These are phyloP conservation scores for Drosophila carrolli DNA, from an alignment of 1,140 invertebrate species.

Conservation along the genomic window DNA sequence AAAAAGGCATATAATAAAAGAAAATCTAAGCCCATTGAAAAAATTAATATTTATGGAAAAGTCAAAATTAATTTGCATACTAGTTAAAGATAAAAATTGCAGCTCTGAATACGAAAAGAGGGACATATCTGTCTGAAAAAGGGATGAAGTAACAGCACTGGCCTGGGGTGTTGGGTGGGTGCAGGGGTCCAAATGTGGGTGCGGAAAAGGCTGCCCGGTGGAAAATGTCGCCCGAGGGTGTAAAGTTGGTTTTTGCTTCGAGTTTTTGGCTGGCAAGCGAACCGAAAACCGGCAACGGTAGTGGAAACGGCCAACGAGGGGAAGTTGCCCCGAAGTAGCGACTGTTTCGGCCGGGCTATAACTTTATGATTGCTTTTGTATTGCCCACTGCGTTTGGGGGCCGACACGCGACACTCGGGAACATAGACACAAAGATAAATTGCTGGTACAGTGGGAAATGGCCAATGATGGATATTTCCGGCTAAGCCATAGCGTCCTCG, in stretches of 20 bases:
- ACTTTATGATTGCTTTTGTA: constrained; percentile 81
- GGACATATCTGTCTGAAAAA: neutral
- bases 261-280: constrained; percentile 4
- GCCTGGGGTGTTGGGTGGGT: neutral
- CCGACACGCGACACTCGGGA: constrained; percentile 28
- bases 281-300: neutral
- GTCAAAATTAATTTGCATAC: no score
- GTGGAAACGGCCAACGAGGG: neutral
- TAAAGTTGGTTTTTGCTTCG: constrained; percentile 35
- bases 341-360: constrained; percentile 48
- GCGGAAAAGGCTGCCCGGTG: constrained; percentile 12
- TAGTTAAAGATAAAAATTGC: no score
- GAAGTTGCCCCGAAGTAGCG: constrained; percentile 7
- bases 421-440: constrained; percentile 48
- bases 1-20: no score
- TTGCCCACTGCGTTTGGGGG: constrained; percentile 51
- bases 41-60: no score
- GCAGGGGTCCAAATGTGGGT: neutral
- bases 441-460: constrained; percentile 44
- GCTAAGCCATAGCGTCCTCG: constrained; percentile 7
- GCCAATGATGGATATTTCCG: constrained; percentile 37
- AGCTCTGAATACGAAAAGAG: no score
- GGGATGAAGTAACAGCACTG: neutral
- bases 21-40: no score
- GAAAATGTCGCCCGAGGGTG: constrained; percentile 56